Conservation (phyloP, 2,888 invertebrate genomes). For the Pachydiplax longipennis region DNA sequence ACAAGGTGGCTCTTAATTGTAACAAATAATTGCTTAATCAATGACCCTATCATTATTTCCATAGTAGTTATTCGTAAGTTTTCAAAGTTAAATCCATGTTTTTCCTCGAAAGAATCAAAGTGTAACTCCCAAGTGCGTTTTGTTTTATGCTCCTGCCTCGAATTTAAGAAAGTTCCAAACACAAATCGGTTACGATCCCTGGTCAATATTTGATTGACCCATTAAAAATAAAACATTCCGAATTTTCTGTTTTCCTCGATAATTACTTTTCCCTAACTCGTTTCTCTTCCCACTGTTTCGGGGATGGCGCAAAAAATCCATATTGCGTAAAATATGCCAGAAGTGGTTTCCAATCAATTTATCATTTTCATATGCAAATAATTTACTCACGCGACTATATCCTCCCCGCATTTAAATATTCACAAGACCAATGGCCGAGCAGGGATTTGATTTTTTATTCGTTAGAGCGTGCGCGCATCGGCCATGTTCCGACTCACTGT, state of each 20-base stretch:
- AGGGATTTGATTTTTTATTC: not conserved
- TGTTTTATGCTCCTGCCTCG: too few relatives aligned
- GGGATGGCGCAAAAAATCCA: not conserved
- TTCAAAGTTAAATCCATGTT: too few relatives aligned
- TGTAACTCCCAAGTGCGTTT: too few relatives aligned
- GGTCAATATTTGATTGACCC: too few relatives aligned
- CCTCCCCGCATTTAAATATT: not conserved
- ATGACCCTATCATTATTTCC: too few relatives aligned
- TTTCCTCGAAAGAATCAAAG: too few relatives aligned
- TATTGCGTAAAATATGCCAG: not conserved
- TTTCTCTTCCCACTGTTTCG: not conserved
- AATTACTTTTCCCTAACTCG: not conserved
- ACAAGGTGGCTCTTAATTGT: too few relatives aligned
- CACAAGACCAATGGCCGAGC: not conserved
- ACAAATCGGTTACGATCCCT: too few relatives aligned
- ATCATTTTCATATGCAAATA: not conserved
- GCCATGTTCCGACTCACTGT: not conserved
- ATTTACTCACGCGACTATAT: not conserved
- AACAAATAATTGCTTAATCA: too few relatives aligned
- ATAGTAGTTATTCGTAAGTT: too few relatives aligned
- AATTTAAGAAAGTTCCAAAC: too few relatives aligned
- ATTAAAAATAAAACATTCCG: not conserved
- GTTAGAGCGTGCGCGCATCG: not conserved
- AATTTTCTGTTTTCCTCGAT: not conserved
- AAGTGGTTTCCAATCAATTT: not conserved